phyloP scores from a whole-genome alignment of 2,113 vertebrate species.

The Zingel zingel region DNA sequence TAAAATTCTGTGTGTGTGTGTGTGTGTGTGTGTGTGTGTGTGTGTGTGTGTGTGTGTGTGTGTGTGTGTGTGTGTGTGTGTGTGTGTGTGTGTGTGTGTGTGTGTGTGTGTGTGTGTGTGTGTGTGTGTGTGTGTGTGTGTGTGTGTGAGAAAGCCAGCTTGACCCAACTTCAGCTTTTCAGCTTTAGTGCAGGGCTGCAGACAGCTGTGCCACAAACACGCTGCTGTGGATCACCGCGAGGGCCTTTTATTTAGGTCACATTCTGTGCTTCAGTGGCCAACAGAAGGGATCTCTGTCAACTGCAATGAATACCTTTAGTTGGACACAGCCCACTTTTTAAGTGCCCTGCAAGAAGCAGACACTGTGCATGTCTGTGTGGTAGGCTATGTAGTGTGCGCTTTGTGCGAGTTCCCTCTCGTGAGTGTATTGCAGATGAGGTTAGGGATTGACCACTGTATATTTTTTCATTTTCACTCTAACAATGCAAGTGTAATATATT shows the following conservation, averaged over 20 bases:
- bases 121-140: constrained; percentile 22
- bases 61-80: constrained; percentile 19
- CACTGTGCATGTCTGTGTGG: constrained; percentile 33
- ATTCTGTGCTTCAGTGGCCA: constrained; percentile 73
- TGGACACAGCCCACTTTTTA: constrained; percentile 62
- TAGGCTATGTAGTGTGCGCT: not conserved
- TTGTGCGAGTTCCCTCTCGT: constrained; percentile 31
- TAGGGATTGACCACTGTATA: constrained; percentile 12
- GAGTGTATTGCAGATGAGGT: constrained; percentile 6
- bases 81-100: constrained; percentile 35
- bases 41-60: not conserved
- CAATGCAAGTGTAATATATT: constrained; percentile 41
- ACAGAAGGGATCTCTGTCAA: constrained; percentile 76
- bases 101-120: constrained; percentile 34
- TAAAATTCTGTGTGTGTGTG: constrained; percentile 37
- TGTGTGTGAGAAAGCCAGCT: constrained; percentile 57
- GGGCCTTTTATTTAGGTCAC: constrained; percentile 82
- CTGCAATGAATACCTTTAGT: constrained; percentile 75
- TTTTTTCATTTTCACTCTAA: constrained; percentile 22
- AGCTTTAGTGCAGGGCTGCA: constrained; percentile 71
- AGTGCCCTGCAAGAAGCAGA: constrained; percentile 58
- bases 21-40: not conserved
- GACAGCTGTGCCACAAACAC: constrained; percentile 80
- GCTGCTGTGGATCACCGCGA: constrained; percentile 69
- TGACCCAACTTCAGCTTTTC: constrained; percentile 77